Conservation (phyloP, 2,797 vertebrate genomes). For the Sciaenops ocellatus region DNA sequence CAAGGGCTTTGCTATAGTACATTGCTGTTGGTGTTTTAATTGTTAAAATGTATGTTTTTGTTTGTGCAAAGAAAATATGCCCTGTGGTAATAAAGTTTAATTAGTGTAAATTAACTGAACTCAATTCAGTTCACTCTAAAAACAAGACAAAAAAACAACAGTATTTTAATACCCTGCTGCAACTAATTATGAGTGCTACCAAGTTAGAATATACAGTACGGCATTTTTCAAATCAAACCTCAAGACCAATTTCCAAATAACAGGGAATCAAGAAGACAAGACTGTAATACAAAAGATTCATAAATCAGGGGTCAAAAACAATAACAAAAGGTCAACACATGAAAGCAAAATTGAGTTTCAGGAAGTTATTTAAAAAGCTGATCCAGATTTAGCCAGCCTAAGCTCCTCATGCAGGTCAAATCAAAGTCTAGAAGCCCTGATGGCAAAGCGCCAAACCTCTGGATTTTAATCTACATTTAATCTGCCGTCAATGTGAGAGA, state of each 20-base stretch:
- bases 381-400: slow-evolving; percentile 29
- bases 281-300: slow-evolving; percentile 7
- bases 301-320: slow-evolving; percentile 13
- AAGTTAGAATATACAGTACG: not conserved
- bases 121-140: not conserved
- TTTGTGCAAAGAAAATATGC: slow-evolving; percentile 2
- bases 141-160: not conserved
- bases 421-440: slow-evolving; percentile 6
- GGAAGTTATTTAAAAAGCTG: slow-evolving; percentile 40
- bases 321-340: slow-evolving; percentile 25
- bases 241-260: not conserved
- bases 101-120: not conserved
- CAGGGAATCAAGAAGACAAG: not conserved
- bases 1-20: not conserved
- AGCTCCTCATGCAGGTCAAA: slow-evolving; percentile 29
- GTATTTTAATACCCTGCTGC: rapidly evolving
- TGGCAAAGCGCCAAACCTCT: slow-evolving; percentile 21
- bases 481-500: not conserved
- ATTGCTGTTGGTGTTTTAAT: not conserved
- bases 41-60: slow-evolving; percentile 14
- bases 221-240: not conserved
- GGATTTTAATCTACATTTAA: slow-evolving; percentile 39
- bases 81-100: not conserved
- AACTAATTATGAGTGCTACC: not conserved
- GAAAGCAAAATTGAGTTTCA: slow-evolving; percentile 17